Evolutionary conservation across 2,888 invertebrate genomes (phyloP).

Genomic region (Scelioninae gen. 1): DNA sequence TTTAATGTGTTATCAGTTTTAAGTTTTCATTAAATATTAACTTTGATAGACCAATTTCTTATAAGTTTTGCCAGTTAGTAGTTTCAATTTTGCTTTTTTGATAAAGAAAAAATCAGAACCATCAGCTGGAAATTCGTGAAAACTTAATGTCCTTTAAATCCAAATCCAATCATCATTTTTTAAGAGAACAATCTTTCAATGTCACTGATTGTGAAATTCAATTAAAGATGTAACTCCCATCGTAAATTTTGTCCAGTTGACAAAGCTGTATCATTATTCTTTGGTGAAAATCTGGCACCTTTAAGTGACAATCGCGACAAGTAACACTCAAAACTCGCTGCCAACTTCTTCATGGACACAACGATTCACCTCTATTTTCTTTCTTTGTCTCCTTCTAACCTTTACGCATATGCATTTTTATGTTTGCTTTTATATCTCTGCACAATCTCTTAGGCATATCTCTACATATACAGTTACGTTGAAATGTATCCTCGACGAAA

Average conservation of each 20-base stretch:
- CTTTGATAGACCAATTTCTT: no score
- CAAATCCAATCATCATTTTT: not conserved
- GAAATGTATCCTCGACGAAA: constrained; percentile 71
- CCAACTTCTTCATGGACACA: constrained; percentile 25
- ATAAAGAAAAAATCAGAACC: no score
- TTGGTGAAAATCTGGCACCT: constrained; percentile 17
- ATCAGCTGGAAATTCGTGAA: no score
- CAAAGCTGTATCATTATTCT: constrained; percentile 16
- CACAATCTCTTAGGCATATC: constrained; percentile 47
- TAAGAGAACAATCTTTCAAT: constrained; percentile 2
- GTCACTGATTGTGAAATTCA: constrained; percentile 14
- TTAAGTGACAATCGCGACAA: constrained; percentile 38
- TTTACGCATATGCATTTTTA: constrained; percentile 58
- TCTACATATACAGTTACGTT: constrained; percentile 42
- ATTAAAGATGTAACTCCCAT: constrained; percentile 11
- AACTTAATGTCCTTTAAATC: not conserved
- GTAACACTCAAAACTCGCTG: constrained; percentile 18
- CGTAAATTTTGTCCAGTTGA: not conserved
- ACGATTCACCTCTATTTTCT: constrained; percentile 45
- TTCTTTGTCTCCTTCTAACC: constrained; percentile 51
- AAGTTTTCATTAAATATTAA: no score
- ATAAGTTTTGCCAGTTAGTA: no score
- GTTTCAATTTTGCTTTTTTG: no score
- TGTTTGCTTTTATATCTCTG: constrained; percentile 60
- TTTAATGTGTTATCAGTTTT: no score